Conservation (phyloP, 1,140 invertebrate species). For the Tetramorium parvispinum region DNA sequence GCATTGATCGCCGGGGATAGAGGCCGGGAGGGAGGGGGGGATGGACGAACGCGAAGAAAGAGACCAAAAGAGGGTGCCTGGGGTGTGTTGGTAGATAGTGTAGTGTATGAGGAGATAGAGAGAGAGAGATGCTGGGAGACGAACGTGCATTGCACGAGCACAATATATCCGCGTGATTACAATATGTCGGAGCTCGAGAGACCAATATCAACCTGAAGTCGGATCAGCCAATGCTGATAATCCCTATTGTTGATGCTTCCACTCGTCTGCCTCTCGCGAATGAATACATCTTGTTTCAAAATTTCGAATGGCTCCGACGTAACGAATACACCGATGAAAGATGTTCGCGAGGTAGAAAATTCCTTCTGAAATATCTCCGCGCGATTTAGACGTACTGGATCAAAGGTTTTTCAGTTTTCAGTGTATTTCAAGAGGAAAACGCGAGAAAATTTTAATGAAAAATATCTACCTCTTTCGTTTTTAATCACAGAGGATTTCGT, state of each 20-base stretch:
- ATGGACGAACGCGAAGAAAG: conserved; percentile 60
- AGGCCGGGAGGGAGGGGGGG: conserved; percentile 47
- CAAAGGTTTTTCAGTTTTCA: not conserved
- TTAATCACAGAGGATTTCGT: not conserved
- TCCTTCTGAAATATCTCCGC: not conserved
- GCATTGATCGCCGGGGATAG: conserved; percentile 73
- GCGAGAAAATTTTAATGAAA: conserved; percentile 38
- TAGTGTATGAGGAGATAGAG: conserved; percentile 37
- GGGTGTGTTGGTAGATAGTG: conserved; percentile 30
- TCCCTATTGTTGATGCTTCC: conserved; percentile 77
- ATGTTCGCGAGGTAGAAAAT: conserved; percentile 9
- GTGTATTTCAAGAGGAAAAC: not conserved
- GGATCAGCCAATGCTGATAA: conserved; percentile 79
- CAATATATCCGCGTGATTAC: conserved; percentile 83
- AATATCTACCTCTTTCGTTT: not conserved
- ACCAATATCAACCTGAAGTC: conserved; percentile 77
- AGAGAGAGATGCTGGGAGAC: conserved; percentile 71
- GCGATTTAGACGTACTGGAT: not conserved
- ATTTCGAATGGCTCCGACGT: conserved; percentile 66
- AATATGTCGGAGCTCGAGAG: conserved; percentile 80
- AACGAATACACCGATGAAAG: conserved; percentile 20
- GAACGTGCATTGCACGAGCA: conserved; percentile 75
- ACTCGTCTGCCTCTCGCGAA: conserved; percentile 71
- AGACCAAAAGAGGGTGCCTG: conserved; percentile 40
- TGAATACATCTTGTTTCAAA: conserved; percentile 73